Conservation (phyloP, 37 sponge, comb jelly and placozoan species). For the Beroe forskalii region DNA sequence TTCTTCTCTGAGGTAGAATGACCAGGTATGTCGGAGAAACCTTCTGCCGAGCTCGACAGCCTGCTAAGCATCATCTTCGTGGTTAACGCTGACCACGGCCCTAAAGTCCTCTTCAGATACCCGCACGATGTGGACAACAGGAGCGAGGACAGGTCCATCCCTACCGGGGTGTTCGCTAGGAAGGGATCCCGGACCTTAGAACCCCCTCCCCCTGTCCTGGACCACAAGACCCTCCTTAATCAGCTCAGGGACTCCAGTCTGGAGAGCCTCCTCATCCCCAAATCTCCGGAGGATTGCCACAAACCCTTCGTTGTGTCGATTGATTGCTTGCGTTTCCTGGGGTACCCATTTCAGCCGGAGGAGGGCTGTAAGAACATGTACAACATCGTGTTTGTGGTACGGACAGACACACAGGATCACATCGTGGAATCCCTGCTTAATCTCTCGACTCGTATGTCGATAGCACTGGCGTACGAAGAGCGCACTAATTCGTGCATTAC, state of each 20-base stretch:
- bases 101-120: slow-evolving; percentile 65
- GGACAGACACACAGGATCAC: neutral
- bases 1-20: too few relatives aligned
- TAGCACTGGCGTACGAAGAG: slow-evolving; percentile 42
- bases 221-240: neutral
- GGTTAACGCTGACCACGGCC: slow-evolving; percentile 54
- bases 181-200: neutral
- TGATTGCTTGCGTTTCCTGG: slow-evolving; percentile 10
- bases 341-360: slow-evolving; percentile 44
- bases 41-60: neutral
- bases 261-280: slow-evolving; percentile 46
- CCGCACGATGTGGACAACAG: slow-evolving; percentile 65
- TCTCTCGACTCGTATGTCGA: slow-evolving; percentile 39
- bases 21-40: slow-evolving; percentile 22
- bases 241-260: slow-evolving; percentile 19
- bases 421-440: slow-evolving; percentile 45
- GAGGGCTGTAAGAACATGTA: neutral
- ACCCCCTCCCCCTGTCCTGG: neutral
- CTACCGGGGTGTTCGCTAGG: slow-evolving; percentile 30
- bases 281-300: neutral
- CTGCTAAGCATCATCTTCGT: slow-evolving; percentile 31
- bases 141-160: slow-evolving; percentile 45
- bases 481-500: neutral
- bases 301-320: neutral
- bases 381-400: slow-evolving; percentile 45